These are phyloP conservation scores for Genyomyrus donnyi DNA, from an alignment of 2,113 vertebrate genomes.

Conservation along the genomic window DNA sequence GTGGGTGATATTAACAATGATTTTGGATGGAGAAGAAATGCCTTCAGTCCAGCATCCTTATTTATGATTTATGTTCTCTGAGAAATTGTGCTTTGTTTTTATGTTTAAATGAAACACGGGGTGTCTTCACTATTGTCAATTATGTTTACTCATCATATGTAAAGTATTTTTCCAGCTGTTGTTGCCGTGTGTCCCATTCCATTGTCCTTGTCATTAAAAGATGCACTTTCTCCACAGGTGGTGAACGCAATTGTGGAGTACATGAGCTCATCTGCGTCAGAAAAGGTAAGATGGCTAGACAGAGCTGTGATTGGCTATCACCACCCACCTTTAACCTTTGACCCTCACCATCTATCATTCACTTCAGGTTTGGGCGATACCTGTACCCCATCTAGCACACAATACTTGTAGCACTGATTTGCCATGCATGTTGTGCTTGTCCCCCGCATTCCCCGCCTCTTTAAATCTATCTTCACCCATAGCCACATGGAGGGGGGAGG, in stretches of 20 bases:
- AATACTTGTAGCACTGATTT: background rate
- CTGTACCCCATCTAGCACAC: background rate
- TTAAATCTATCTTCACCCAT: background rate
- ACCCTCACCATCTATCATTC: background rate
- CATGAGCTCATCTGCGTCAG: conserved; percentile 97
- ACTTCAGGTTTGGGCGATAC: background rate
- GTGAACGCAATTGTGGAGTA: conserved; percentile 93
- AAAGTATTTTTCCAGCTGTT: background rate
- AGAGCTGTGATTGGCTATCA: background rate
- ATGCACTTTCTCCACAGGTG: conserved; percentile 73
- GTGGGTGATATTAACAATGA: background rate
- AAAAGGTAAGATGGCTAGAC: conserved; percentile 72
- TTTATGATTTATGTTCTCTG: conserved; percentile 8
- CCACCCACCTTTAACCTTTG: conserved; percentile 17
- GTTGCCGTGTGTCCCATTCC: background rate
- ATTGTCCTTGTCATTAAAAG: conserved; percentile 44
- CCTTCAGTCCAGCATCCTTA: background rate
- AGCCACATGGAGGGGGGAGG: background rate
- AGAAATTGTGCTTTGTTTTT: background rate
- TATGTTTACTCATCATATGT: background rate
- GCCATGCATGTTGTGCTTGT: background rate
- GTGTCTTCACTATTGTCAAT: background rate
- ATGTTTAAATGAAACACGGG: background rate
- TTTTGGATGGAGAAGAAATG: background rate
- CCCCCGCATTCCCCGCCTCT: background rate